Base-by-base conservation (phyloP, 2,888 invertebrate species). In the Embidobia sp. region DNA sequence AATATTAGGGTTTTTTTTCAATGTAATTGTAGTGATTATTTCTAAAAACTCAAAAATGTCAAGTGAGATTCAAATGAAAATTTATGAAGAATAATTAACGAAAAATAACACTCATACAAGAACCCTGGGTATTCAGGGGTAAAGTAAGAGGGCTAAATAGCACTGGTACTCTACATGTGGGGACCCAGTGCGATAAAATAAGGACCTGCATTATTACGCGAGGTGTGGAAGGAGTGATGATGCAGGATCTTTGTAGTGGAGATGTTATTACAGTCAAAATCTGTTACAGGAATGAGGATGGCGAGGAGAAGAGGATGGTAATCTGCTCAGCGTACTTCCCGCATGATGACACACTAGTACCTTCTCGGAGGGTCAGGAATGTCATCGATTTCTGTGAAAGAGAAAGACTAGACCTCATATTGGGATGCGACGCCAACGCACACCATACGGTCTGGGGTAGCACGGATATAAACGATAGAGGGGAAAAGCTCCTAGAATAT, bases 401-500 rank as follows among this genome's bases (percentile, higher is more conserved):
- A 5, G 16, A 48, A 3, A 15, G 8, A 2, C 16, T 48, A 2
- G 29, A 15, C 1, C 48, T 48, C 10, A 8, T 48, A 13, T 0
- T 26, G 29, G 55, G 19, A 7, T 15, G 18, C 15, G 33, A 42
- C 18, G 7, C 33, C 18, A 13, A 16, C 31, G 16, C 19, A 19
- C 8, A 33, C 44, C 11, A 55, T 31, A 2, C 11, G 1, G 19
- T 18, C 10, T 15, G 19, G 13, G 13, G 57, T 19, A 18, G 37
- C 11, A 13, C 27, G 0, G n/a, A n/a, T n/a, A n/a, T n/a, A n/a
- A n/a, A n/a, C 5, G 35, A 35, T 15, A 35, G 2, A 15, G 35
- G 11, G 29, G 40, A 29, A 40, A 27, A 26, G 37, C 40, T 40
- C 1, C 40, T 40, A 5, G 40, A 40, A 8, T 40, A 37, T 46